These are phyloP conservation scores for Drosophila funebris DNA, from an alignment of 1,140 invertebrate genomes.

Conservation along the genomic window DNA sequence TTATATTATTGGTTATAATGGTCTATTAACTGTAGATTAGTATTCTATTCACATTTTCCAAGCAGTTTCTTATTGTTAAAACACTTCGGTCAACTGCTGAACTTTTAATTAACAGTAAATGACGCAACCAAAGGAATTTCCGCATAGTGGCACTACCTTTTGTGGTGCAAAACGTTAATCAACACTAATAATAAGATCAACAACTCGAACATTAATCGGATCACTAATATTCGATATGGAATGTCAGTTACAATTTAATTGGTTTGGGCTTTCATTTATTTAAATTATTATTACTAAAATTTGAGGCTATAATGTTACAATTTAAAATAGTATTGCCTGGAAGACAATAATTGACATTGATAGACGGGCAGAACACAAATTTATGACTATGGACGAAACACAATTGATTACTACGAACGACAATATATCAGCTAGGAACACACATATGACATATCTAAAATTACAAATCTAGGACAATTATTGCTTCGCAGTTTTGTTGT, in stretches of 20 bases:
- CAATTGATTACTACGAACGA: constrained; percentile 29
- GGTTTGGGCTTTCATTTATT: constrained; percentile 25
- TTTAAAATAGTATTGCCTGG: constrained; percentile 43
- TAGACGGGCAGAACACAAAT: constrained; percentile 29
- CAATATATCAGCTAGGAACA: constrained; percentile 60
- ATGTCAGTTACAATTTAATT: not conserved
- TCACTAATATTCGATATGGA: not conserved
- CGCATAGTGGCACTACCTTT: too few relatives aligned
- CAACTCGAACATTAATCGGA: not conserved
- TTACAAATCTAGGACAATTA: constrained; percentile 37
- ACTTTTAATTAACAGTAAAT: too few relatives aligned
- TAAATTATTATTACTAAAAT: constrained; percentile 64
- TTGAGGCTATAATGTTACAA: constrained; percentile 44
- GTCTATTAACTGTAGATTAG: too few relatives aligned
- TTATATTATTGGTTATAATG: too few relatives aligned
- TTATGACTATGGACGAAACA: constrained; percentile 67
- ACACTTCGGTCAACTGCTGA: too few relatives aligned
- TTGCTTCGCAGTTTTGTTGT: constrained; percentile 38
- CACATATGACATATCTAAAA: constrained; percentile 41
- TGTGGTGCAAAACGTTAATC: not conserved
- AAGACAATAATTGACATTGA: constrained; percentile 61
- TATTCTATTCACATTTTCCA: too few relatives aligned
- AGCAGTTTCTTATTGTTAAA: too few relatives aligned
- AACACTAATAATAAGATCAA: not conserved
- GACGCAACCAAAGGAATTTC: too few relatives aligned